Evolutionary conservation across 1,140 invertebrate genomes (phyloP).

Genomic region (Chironomus striatipennis): DNA sequence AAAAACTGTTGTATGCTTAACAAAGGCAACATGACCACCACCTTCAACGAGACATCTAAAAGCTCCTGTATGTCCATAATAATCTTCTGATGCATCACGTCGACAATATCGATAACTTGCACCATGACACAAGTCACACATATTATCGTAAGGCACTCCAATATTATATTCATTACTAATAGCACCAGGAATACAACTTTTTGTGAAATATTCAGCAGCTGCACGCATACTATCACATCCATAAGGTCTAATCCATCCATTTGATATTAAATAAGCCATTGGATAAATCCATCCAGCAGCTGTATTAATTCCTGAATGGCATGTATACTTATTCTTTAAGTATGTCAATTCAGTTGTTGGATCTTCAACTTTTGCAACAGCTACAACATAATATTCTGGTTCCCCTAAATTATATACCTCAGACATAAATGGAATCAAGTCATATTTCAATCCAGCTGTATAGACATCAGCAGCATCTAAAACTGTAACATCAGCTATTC

Average conservation of each 20-base stretch:
- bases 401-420: conserved; percentile 81
- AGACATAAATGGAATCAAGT: conserved; percentile 77
- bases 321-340: conserved; percentile 80
- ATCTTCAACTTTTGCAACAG: conserved; percentile 83
- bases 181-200: conserved; percentile 84
- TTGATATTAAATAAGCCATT: conserved; percentile 84
- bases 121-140: conserved; percentile 92
- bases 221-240: conserved; percentile 83
- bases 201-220: conserved; percentile 86
- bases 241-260: conserved; percentile 85
- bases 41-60: conserved; percentile 90
- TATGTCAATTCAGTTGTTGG: conserved; percentile 79
- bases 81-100: conserved; percentile 78
- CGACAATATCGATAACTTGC: conserved; percentile 71
- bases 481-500: conserved; percentile 78
- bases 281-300: conserved; percentile 95
- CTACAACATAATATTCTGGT: conserved; percentile 88
- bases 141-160: conserved; percentile 73
- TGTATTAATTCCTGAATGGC: conserved; percentile 83
- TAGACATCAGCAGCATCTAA: conserved; percentile 92
- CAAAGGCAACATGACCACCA: conserved; percentile 90
- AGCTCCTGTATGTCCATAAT: conserved; percentile 82
- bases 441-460: conserved; percentile 71
- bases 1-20: conserved; percentile 82
- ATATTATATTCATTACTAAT: conserved; percentile 75